phyloP scores from a whole-genome alignment of 1,140 invertebrate genomes.

The Galendromus occidentalis region DNA sequence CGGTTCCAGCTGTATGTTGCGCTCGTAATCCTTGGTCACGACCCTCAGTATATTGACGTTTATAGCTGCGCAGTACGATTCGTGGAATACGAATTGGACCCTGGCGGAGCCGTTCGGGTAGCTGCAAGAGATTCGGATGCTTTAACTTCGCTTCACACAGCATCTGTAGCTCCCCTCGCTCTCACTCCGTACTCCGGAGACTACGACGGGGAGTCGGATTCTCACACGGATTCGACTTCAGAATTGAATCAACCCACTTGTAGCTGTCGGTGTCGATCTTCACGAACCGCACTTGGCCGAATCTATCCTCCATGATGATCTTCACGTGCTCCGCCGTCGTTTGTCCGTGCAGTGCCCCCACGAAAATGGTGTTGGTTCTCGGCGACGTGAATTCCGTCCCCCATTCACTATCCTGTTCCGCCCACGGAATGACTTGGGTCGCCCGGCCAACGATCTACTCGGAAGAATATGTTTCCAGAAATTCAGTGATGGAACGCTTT shows the following conservation, averaged over 20 bases:
- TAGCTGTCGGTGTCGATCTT: neutral
- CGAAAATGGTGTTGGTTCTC: neutral
- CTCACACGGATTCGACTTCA: neutral
- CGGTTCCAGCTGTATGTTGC: too few relatives aligned
- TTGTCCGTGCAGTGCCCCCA: neutral
- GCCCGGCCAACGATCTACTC: neutral
- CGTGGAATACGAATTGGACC: neutral
- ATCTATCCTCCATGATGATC: neutral
- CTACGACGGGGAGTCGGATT: neutral
- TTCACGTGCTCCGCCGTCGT: neutral
- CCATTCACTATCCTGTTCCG: neutral
- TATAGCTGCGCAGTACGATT: neutral
- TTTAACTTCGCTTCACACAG: neutral
- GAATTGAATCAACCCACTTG: neutral
- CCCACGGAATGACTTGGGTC: slow-evolving; percentile 1
- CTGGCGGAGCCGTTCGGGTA: neutral
- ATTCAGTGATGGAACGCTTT: too few relatives aligned
- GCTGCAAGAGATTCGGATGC: neutral
- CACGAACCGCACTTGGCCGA: neutral
- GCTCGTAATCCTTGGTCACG: neutral
- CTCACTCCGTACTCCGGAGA: neutral
- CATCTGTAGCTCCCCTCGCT: neutral
- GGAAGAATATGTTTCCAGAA: too few relatives aligned
- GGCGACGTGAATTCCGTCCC: neutral
- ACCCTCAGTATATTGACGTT: neutral